Base-by-base conservation (phyloP, 2,888 invertebrate species). In the Heteromurus nitidus region DNA sequence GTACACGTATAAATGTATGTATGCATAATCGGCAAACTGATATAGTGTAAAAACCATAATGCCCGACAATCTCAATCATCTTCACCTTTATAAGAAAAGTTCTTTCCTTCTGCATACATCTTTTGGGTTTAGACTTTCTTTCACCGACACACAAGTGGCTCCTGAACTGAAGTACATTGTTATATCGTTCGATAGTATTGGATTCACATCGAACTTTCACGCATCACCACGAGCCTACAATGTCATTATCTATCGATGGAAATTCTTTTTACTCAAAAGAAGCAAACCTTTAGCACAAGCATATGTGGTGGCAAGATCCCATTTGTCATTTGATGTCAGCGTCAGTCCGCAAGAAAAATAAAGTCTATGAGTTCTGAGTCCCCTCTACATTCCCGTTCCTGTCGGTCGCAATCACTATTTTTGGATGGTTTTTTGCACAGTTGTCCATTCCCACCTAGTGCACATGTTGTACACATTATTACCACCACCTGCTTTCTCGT, bases 251-350 rank as follows among this genome's bases (percentile, higher is more conserved):
- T 72, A 44, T 60, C 60, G 26, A 72, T 31, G 36, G 58, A 58
- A 58, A 47, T 20, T 24, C 62, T 44, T 60, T 26, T 44, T 9
- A 22, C 3, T n/a, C n/a, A n/a, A 3, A 24, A 65, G 65, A 18
- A 58, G 58, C 16, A 7, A 60, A 62, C 22, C 62, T 47, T 36
- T 13, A 70, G 58, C 30, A 55, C n/a, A 55, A 58, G 58, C 70
- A 70, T 42, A 9, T 36, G 7, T 36, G 9, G 36, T 70, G 30
- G 30, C 31, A 62, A 72, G 60, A 72, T 60, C 62, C 62, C 47
- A 72, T 72, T 72, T 72, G 62, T 72, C 72, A 60, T 72, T 70
- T 26, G n/a, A n/a, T n/a, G n/a, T n/a, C 47, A n/a, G 30, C 26
- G 72, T 44, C 72, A 72, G 60, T 53, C 62, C 44, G 28, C 3